phyloP scores from a whole-genome alignment of 2,113 vertebrate species.

The Synchiropus splendidus region DNA sequence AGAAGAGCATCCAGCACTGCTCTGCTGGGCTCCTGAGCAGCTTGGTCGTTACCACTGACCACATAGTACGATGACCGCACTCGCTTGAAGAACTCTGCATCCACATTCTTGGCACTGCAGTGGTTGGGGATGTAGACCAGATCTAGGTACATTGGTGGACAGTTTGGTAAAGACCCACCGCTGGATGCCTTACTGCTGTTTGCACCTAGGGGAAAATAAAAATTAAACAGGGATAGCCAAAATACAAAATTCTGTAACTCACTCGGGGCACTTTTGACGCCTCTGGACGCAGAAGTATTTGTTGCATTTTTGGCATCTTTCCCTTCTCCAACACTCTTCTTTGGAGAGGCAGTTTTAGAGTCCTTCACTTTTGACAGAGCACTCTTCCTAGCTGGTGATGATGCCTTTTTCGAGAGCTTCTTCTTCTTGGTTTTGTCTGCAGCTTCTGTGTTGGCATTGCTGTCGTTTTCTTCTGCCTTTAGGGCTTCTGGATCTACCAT shows the following conservation, averaged over 20 bases:
- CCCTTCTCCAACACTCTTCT: slow-evolving; percentile 79
- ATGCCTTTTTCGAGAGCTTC: slow-evolving; percentile 81
- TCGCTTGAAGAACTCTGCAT: slow-evolving; percentile 91
- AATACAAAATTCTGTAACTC: slow-evolving; percentile 15
- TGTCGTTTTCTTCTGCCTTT: slow-evolving; percentile 78
- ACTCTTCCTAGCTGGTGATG: slow-evolving; percentile 81
- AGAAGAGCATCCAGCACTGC: slow-evolving; percentile 85
- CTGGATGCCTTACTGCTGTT: slow-evolving; percentile 70
- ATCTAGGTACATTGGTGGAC: slow-evolving; percentile 90
- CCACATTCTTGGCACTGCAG: slow-evolving; percentile 91
- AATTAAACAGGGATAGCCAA: too few relatives aligned
- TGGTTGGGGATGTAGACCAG: slow-evolving; percentile 97
- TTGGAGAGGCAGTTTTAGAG: slow-evolving; percentile 79
- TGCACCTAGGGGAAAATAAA: slow-evolving; percentile 60
- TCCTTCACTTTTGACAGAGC: slow-evolving; percentile 82
- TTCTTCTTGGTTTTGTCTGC: slow-evolving; percentile 86
- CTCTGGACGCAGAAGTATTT: slow-evolving; percentile 82
- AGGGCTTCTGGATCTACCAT: slow-evolving; percentile 93
- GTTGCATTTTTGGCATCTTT: slow-evolving; percentile 96
- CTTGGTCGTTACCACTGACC: slow-evolving; percentile 87
- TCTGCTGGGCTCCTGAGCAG: slow-evolving; percentile 85
- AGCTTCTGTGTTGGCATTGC: slow-evolving; percentile 81
- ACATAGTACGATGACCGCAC: slow-evolving; percentile 93
- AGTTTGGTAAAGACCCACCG: slow-evolving; percentile 70
- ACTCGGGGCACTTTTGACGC: slow-evolving; percentile 81